Percentiles rank a stretch among this genome's conserved stretches.
Conservation (phyloP, 2,797 vertebrate genomes). For the Mus caroli region DNA sequence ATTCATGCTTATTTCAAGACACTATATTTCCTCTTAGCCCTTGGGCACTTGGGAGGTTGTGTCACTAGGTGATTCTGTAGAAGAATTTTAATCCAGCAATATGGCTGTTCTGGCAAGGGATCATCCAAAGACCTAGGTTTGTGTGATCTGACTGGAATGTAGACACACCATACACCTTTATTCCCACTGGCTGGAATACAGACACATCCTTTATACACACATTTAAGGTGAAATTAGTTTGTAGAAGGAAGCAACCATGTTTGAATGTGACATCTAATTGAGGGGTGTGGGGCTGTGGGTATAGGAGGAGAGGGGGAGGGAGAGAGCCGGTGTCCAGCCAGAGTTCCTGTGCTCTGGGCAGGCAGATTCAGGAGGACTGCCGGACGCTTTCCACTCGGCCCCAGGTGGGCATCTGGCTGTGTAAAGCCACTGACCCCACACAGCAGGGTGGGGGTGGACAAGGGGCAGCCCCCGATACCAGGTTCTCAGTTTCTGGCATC, state of each 20-base stretch:
- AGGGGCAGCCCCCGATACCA: too few species aligned
- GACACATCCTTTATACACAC: background rate
- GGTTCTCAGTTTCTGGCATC: too few species aligned
- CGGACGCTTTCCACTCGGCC: too few species aligned
- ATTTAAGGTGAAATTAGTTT: background rate
- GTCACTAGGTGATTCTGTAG: background rate
- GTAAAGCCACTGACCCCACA: too few species aligned
- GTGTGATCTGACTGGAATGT: background rate
- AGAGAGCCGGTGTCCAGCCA: too few species aligned
- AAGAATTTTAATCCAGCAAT: background rate
- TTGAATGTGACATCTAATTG: background rate
- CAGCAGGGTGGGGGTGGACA: too few species aligned
- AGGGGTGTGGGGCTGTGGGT: background rate
- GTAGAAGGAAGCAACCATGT: background rate
- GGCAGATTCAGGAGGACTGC: too few species aligned
- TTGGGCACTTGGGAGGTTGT: background rate
- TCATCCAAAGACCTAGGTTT: background rate
- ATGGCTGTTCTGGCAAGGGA: background rate
- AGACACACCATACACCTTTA: background rate
- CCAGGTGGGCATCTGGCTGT: too few species aligned
- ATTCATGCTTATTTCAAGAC: background rate
- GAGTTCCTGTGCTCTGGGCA: too few species aligned
- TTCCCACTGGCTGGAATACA: background rate
- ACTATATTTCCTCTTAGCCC: background rate
- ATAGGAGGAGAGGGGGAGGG: too few species aligned